phyloP scores from a whole-genome alignment of 1,140 invertebrate species.

The Monomorium pharaonis region DNA sequence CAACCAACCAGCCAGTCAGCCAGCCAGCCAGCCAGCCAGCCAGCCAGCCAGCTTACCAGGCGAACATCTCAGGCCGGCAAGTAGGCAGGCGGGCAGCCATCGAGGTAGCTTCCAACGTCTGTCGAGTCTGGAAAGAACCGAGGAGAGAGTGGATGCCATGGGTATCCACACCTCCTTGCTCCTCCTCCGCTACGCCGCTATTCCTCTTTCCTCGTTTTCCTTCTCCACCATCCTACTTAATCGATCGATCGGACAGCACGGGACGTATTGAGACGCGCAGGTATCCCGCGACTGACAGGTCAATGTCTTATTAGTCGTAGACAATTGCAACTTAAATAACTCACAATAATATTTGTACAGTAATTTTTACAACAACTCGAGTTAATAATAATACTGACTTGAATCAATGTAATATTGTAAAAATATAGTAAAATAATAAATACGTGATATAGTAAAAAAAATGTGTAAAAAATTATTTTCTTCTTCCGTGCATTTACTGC shows the following conservation, averaged over 20 bases:
- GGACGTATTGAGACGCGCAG: slow-evolving; percentile 49
- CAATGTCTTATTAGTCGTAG: neutral
- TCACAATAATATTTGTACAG: neutral
- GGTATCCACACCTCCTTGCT: slow-evolving; percentile 69
- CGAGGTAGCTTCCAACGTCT: slow-evolving; percentile 68
- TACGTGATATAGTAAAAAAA: too few relatives aligned
- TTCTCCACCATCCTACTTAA: slow-evolving; percentile 66
- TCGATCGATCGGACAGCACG: slow-evolving; percentile 36
- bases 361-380: neutral
- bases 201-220: slow-evolving; percentile 53
- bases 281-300: slow-evolving; percentile 25
- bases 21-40: slow-evolving; percentile 11
- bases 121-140: slow-evolving; percentile 61
- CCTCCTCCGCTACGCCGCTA: slow-evolving; percentile 61
- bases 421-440: too few relatives aligned
- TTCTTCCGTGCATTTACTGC: neutral
- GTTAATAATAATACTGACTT: neutral
- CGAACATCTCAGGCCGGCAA: slow-evolving; percentile 60
- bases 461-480: neutral
- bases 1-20: slow-evolving; percentile 47
- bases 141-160: slow-evolving; percentile 74
- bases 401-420: neutral
- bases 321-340: neutral
- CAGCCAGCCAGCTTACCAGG: slow-evolving; percentile 30
- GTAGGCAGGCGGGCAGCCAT: slow-evolving; percentile 68